phyloP scores from a whole-genome alignment of 2,888 invertebrate species.

The Sipunculus nudus region DNA sequence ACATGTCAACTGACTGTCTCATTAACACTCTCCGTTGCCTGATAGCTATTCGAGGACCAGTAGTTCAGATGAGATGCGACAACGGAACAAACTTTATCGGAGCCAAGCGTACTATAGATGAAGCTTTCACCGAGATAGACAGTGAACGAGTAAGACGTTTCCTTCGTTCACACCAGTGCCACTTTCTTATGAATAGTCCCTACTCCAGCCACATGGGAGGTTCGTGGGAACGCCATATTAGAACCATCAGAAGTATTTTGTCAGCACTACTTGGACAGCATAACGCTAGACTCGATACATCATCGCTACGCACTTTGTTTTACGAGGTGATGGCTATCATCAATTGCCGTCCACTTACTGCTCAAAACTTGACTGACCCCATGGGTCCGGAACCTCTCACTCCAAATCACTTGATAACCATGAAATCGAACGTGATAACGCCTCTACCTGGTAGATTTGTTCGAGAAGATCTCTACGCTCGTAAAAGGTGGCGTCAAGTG shows the following conservation, averaged over 20 bases:
- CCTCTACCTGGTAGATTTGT: slow-evolving; percentile 12
- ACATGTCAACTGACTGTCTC: slow-evolving; percentile 35
- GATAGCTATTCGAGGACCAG: slow-evolving; percentile 28
- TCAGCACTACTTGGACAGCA: not conserved
- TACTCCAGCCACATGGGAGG: slow-evolving; percentile 14
- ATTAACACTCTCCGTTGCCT: slow-evolving; percentile 37
- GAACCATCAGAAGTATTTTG: slow-evolving; percentile 12
- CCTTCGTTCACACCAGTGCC: not conserved
- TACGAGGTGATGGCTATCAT: slow-evolving; percentile 33
- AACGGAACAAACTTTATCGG: slow-evolving; percentile 36
- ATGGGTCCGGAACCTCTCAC: slow-evolving; percentile 29
- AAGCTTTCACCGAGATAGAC: slow-evolving; percentile 25
- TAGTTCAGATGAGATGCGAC: slow-evolving; percentile 2
- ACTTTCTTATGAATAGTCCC: slow-evolving; percentile 8
- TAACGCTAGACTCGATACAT: slow-evolving; percentile 27
- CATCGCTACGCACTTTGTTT: slow-evolving; percentile 30
- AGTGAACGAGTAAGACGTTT: not conserved
- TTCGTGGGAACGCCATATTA: slow-evolving; percentile 17
- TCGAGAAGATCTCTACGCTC: not conserved
- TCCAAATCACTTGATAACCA: slow-evolving; percentile 38
- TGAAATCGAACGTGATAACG: slow-evolving; percentile 23
- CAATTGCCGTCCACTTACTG: slow-evolving; percentile 36
- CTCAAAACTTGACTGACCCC: slow-evolving; percentile 27
- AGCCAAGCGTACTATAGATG: slow-evolving; percentile 25
- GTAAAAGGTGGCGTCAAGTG: slow-evolving; percentile 8